phyloP scores from a whole-genome alignment of 1,140 invertebrate genomes.

The Drosophila mojavensis region DNA sequence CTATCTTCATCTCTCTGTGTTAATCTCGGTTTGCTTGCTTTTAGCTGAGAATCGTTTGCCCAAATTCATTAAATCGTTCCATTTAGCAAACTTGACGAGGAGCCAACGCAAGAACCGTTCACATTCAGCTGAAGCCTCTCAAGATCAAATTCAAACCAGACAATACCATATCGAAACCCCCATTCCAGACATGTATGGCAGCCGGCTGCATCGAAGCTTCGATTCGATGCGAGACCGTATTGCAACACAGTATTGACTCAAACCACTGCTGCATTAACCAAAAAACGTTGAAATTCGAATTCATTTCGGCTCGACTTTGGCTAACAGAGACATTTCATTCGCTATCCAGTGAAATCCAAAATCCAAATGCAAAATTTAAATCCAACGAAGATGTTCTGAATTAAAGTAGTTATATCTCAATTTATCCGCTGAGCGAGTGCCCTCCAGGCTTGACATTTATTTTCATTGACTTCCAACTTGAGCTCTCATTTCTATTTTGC shows the following conservation, averaged over 20 bases:
- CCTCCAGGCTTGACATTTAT: no score
- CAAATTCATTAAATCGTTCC: background rate
- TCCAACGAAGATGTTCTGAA: no score
- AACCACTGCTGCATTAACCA: no score
- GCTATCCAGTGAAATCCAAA: no score
- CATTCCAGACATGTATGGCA: background rate
- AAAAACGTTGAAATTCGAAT: no score
- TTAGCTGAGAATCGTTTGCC: conserved; percentile 1
- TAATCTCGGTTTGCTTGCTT: conserved; percentile 14
- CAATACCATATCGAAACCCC: background rate
- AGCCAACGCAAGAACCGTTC: background rate
- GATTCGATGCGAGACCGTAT: background rate
- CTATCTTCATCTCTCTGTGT: background rate
- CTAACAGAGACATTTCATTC: no score
- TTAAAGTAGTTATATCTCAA: no score
- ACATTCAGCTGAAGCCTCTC: background rate
- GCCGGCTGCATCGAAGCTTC: background rate
- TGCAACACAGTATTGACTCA: background rate
- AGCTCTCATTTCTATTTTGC: background rate
- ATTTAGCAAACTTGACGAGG: background rate
- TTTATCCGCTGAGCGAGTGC: background rate
- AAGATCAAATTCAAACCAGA: background rate
- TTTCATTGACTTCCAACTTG: background rate
- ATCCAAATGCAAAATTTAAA: no score
- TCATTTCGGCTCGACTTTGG: no score